Evolutionary conservation across 2,113 vertebrate genomes (phyloP).

Genomic region (Platysteira castanea): DNA sequence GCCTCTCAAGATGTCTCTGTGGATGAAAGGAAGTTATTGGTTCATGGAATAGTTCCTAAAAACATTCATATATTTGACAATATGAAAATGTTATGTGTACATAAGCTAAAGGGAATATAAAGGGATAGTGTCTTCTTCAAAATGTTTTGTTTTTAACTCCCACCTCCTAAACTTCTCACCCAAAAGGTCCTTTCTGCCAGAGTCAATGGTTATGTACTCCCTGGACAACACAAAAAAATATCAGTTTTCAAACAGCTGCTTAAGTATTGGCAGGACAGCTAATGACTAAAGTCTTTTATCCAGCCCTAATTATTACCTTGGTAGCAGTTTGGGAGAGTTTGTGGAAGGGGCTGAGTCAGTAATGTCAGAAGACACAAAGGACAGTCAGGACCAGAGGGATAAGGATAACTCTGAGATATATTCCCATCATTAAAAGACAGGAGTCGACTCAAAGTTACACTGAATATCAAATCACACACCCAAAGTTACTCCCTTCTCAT

Average conservation of each 20-base stretch:
- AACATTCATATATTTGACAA: background rate
- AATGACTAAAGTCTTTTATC: background rate
- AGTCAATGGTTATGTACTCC: background rate
- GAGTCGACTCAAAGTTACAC: background rate
- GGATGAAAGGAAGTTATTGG: background rate
- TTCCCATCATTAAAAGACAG: background rate
- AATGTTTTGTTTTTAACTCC: background rate
- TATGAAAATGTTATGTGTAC: background rate
- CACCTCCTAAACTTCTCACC: background rate
- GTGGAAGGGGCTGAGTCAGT: background rate
- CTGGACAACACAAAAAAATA: background rate
- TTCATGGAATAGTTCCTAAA: background rate
- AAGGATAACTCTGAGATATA: background rate
- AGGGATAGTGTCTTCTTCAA: background rate
- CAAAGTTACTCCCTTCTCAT: background rate
- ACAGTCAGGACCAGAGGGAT: background rate
- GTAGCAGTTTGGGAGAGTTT: background rate
- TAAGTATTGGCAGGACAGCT: background rate
- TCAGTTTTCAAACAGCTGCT: background rate
- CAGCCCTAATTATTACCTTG: background rate
- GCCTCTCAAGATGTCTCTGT: background rate
- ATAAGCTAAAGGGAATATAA: background rate
- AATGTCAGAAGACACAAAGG: background rate
- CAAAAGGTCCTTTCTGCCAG: background rate
- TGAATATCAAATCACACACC: background rate